Conservation (phyloP, 1,140 invertebrate species). For the Solenopsis fugax region DNA sequence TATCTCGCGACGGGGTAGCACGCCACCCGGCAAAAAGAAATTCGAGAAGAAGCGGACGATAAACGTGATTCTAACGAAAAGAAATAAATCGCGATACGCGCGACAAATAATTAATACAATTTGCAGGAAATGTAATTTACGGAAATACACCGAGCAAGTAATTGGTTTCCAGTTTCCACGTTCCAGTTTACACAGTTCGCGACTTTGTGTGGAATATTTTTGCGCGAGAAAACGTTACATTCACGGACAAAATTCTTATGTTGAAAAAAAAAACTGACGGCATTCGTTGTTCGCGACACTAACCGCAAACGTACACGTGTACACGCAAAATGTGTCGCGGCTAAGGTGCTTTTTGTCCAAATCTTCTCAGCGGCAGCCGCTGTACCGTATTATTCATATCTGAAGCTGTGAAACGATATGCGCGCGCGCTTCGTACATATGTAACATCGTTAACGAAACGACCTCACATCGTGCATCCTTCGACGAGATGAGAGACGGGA, state of each 20-base stretch:
- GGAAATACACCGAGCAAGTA: neutral
- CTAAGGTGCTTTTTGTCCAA: constrained; percentile 21
- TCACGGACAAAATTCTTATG: neutral
- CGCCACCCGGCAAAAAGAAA: constrained; percentile 14
- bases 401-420: neutral
- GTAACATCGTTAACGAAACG: constrained; percentile 49
- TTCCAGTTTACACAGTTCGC: neutral
- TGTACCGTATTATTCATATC: constrained; percentile 45
- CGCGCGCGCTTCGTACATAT: constrained; percentile 3
- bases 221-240: neutral
- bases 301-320: constrained; percentile 26
- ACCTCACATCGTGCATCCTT: constrained; percentile 43
- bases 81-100: constrained; percentile 20
- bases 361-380: constrained; percentile 11
- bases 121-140: neutral
- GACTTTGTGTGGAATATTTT: too few relatives aligned
- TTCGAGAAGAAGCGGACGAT: constrained; percentile 23
- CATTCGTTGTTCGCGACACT: neutral
- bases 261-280: constrained; percentile 11
- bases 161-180: neutral
- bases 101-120: constrained; percentile 41
- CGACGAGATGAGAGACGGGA: constrained; percentile 47
- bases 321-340: neutral
- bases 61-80: constrained; percentile 28
- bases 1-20: constrained; percentile 83